Percentiles rank a stretch among this genome's conserved stretches.
Evolutionary conservation across 2,888 invertebrate genomes (phyloP).

Genomic region (Hirtodrosophila trivittata): DNA sequence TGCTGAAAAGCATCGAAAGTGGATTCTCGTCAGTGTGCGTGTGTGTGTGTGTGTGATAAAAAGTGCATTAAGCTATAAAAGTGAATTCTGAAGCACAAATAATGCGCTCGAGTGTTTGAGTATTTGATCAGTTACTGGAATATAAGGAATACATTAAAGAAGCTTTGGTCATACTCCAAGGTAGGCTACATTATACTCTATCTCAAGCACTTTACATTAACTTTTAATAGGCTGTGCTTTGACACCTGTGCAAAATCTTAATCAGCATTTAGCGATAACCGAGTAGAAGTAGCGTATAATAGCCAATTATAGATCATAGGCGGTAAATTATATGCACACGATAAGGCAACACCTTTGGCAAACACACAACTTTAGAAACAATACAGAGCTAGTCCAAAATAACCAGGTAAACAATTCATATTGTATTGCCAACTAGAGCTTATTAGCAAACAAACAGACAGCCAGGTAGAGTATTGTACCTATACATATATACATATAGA

Average conservation of each 20-base stretch:
- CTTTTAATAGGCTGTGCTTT: no score
- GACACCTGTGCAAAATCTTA: not conserved
- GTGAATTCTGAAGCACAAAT: conserved; percentile 2
- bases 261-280: conserved; percentile 35
- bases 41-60: conserved; percentile 18
- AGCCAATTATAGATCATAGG: conserved; percentile 53
- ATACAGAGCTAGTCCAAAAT: no score
- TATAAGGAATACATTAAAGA: conserved; percentile 24
- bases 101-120: conserved; percentile 18
- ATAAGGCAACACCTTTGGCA: conserved; percentile 41
- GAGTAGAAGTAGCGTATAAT: conserved; percentile 28
- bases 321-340: conserved; percentile 28
- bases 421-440: conserved; percentile 31
- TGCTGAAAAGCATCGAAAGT: conserved; percentile 49
- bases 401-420: conserved; percentile 33
- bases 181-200: conserved; percentile 5
- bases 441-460: conserved; percentile 26
- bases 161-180: not conserved
- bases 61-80: conserved; percentile 53
- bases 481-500: not conserved
- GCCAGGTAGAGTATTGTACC: not conserved
- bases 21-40: conserved; percentile 4
- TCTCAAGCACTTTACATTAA: no score
- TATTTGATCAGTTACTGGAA: conserved; percentile 3
- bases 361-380: conserved; percentile 8